These are phyloP conservation scores for Nephrocerus scutellatus DNA, from an alignment of 2,888 invertebrate species.

Conservation along the genomic window DNA sequence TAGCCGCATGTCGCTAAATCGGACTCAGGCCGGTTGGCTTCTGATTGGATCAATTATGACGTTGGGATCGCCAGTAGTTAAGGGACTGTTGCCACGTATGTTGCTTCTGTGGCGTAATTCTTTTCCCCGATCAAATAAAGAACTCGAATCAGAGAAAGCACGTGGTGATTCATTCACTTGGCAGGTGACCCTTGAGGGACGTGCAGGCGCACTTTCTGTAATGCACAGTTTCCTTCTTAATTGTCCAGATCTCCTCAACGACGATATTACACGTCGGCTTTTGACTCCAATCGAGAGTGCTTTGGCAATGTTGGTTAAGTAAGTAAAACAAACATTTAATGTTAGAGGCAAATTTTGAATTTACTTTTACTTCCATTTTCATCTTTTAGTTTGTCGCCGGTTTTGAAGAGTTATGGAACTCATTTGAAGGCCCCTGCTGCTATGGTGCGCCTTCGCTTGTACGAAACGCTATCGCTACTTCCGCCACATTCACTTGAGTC, in stretches of 20 bases:
- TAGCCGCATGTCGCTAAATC: slow-evolving; percentile 84
- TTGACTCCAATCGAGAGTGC: slow-evolving; percentile 92
- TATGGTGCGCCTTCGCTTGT: slow-evolving; percentile 85
- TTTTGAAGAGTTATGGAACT: slow-evolving; percentile 83
- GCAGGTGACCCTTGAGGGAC: slow-evolving; percentile 94
- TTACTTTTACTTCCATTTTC: background rate
- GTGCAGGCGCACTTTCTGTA: slow-evolving; percentile 92
- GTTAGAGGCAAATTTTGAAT: background rate
- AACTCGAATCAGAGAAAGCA: slow-evolving; percentile 93
- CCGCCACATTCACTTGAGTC: slow-evolving; percentile 76
- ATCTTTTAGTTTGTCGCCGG: slow-evolving; percentile 64
- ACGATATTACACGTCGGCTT: slow-evolving; percentile 83
- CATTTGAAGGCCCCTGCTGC: slow-evolving; percentile 91
- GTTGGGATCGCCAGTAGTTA: slow-evolving; percentile 85
- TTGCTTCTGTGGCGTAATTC: slow-evolving; percentile 93
- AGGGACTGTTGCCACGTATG: slow-evolving; percentile 88
- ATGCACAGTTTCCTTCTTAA: slow-evolving; percentile 89
- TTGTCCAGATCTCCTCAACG: slow-evolving; percentile 84
- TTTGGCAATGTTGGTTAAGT: slow-evolving; percentile 90
- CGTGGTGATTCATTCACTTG: slow-evolving; percentile 98
- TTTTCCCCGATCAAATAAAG: slow-evolving; percentile 93
- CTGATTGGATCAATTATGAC: slow-evolving; percentile 96
- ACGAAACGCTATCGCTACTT: slow-evolving; percentile 74
- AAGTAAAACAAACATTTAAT: slow-evolving; percentile 38
- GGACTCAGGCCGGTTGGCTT: slow-evolving; percentile 97